Evolutionary conservation across 2,888 invertebrate genomes (phyloP).

Genomic region (Heliconius charithonia): DNA sequence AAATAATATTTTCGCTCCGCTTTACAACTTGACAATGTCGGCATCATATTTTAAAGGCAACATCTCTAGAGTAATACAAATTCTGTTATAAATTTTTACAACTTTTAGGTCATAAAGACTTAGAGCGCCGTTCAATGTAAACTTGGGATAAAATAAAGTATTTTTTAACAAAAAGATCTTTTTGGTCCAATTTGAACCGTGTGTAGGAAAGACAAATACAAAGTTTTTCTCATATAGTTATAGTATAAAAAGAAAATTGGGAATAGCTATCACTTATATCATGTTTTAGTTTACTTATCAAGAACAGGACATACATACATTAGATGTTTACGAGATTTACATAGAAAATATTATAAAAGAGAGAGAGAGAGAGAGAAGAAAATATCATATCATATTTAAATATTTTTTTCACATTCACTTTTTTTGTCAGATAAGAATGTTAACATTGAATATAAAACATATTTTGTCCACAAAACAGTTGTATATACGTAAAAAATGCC

Average conservation of each 20-base stretch:
- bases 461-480: not conserved
- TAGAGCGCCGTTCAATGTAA: constrained; percentile 19
- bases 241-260: not conserved
- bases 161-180: constrained; percentile 1
- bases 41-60: constrained; percentile 24
- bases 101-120: constrained; percentile 32
- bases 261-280: not conserved
- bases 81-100: constrained; percentile 30
- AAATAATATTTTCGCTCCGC: not conserved
- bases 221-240: not conserved
- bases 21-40: constrained; percentile 25
- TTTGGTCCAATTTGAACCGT: not conserved
- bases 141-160: constrained; percentile 7
- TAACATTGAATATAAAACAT: not conserved
- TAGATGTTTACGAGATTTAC: too few relatives aligned
- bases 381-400: too few relatives aligned
- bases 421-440: too few relatives aligned
- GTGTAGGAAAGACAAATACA: not conserved
- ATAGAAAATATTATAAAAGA: too few relatives aligned
- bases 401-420: too few relatives aligned
- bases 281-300: not conserved
- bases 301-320: too few relatives aligned
- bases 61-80: constrained; percentile 29
- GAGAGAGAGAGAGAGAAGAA: too few relatives aligned
- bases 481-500: not conserved